A percentile compares a stretch with the other conserved stretches of the same genome.
These are phyloP conservation scores for Ctena decussata DNA, from an alignment of 2,888 invertebrate genomes.

Conservation along the genomic window DNA sequence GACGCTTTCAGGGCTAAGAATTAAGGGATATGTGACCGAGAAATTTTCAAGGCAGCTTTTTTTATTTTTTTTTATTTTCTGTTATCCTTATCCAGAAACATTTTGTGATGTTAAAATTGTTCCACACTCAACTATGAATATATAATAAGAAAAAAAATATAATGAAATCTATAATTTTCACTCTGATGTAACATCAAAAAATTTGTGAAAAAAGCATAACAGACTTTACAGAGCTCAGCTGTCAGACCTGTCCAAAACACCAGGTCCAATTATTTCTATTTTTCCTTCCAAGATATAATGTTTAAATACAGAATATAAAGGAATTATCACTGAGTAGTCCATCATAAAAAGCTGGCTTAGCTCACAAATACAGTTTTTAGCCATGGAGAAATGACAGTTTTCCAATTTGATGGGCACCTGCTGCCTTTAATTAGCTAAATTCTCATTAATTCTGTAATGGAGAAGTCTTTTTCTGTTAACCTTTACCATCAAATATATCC, in stretches of 20 bases:
- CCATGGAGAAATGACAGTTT: not conserved
- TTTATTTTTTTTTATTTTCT: too few species aligned
- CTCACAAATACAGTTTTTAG: not conserved
- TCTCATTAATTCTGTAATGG: not conserved
- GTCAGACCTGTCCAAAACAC: not conserved
- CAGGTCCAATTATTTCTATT: not conserved
- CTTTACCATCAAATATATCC: not conserved
- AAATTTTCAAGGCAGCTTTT: too few species aligned
- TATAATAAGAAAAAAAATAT: too few species aligned
- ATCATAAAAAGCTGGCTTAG: not conserved
- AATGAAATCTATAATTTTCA: too few species aligned
- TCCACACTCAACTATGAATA: too few species aligned
- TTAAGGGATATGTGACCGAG: too few species aligned
- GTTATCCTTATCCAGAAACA: too few species aligned
- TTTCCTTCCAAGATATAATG: not conserved
- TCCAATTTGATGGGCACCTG: slow-evolving; percentile 4
- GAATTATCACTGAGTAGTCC: not conserved
- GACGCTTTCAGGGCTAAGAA: too few species aligned
- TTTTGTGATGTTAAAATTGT: too few species aligned
- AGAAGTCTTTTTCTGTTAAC: not conserved
- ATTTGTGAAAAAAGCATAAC: too few species aligned
- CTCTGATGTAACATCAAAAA: too few species aligned
- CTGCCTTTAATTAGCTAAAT: not conserved
- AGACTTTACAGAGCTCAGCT: too few species aligned
- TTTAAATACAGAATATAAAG: not conserved